Evolutionary conservation across 2,888 invertebrate species (phyloP).

Genomic region (Microplitis manilae): DNA sequence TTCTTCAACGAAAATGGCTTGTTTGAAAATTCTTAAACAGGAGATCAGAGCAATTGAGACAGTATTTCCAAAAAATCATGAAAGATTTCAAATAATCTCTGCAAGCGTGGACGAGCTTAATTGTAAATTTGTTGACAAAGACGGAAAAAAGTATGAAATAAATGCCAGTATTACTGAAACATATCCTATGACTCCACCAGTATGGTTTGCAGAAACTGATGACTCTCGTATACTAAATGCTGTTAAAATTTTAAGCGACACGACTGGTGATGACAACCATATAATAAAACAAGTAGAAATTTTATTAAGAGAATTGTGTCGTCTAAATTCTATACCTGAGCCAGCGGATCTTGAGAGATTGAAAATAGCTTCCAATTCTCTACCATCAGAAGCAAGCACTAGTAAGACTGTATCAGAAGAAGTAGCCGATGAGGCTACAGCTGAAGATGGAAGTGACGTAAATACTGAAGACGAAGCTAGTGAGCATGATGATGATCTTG

Average conservation of each 20-base stretch:
- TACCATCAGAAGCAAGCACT: constrained; percentile 71
- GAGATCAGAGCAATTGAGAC: constrained; percentile 98
- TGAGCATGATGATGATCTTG: constrained; percentile 87
- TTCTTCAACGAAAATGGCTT: constrained; percentile 82
- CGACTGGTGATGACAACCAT: constrained; percentile 92
- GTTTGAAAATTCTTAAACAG: constrained; percentile 97
- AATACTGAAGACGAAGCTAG: constrained; percentile 83
- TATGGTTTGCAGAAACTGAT: constrained; percentile 99
- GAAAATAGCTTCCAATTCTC: constrained; percentile 76
- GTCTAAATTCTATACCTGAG: constrained; percentile 90
- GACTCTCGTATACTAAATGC: constrained; percentile 95
- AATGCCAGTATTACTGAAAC: constrained; percentile 99
- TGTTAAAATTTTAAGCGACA: constrained; percentile 94
- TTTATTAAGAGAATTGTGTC: constrained; percentile 92
- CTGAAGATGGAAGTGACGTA: constrained; percentile 77
- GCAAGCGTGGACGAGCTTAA: constrained; percentile 99
- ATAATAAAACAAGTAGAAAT: constrained; percentile 92
- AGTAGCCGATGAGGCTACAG: constrained; percentile 73
- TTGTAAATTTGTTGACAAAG: constrained; percentile 97
- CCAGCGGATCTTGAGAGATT: constrained; percentile 92
- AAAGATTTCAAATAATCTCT: constrained; percentile 97
- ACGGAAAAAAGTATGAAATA: constrained; percentile 95
- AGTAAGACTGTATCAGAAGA: constrained; percentile 57
- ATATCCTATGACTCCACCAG: constrained; percentile 96
- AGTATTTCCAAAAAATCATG: constrained; percentile 96